phyloP scores from a whole-genome alignment of 2,888 invertebrate genomes.

The Eugnorisma glareosa region DNA sequence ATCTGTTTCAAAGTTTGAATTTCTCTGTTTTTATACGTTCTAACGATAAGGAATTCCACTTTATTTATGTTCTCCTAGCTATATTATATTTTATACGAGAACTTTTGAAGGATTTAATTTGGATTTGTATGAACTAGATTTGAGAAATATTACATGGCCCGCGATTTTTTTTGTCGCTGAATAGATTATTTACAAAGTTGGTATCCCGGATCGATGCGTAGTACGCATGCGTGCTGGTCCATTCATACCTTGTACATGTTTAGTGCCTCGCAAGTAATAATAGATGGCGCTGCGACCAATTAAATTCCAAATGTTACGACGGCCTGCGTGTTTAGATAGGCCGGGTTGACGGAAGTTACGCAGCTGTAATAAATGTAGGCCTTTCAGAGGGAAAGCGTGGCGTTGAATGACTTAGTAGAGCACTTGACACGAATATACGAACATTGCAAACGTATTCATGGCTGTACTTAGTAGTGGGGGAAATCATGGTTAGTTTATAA shows the following conservation, averaged over 20 bases:
- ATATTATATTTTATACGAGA: slow-evolving; percentile 30
- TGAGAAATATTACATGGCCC: slow-evolving; percentile 69
- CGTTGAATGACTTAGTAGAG: slow-evolving; percentile 48
- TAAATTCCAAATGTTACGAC: slow-evolving; percentile 69
- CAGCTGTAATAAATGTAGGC: slow-evolving; percentile 63
- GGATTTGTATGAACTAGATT: slow-evolving; percentile 38
- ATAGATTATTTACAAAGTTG: slow-evolving; percentile 85
- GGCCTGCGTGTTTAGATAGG: slow-evolving; percentile 65
- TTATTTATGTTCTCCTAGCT: slow-evolving; percentile 30
- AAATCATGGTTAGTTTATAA: slow-evolving; percentile 7
- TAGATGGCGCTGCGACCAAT: slow-evolving; percentile 80
- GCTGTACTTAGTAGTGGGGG: not conserved
- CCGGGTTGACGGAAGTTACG: slow-evolving; percentile 59
- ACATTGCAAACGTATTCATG: slow-evolving; percentile 41
- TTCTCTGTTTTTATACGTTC: slow-evolving; percentile 37
- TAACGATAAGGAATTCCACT: slow-evolving; percentile 31
- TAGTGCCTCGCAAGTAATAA: slow-evolving; percentile 70
- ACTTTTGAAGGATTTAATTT: slow-evolving; percentile 40
- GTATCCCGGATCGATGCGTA: slow-evolving; percentile 84
- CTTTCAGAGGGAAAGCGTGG: slow-evolving; percentile 54
- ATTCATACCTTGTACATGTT: slow-evolving; percentile 78
- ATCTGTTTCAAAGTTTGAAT: slow-evolving; percentile 51
- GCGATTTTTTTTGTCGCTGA: slow-evolving; percentile 75
- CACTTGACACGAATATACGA: slow-evolving; percentile 54
- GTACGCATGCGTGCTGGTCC: slow-evolving; percentile 85